Conservation (phyloP, 2,113 vertebrate genomes). For the Scartelaos histophorus region DNA sequence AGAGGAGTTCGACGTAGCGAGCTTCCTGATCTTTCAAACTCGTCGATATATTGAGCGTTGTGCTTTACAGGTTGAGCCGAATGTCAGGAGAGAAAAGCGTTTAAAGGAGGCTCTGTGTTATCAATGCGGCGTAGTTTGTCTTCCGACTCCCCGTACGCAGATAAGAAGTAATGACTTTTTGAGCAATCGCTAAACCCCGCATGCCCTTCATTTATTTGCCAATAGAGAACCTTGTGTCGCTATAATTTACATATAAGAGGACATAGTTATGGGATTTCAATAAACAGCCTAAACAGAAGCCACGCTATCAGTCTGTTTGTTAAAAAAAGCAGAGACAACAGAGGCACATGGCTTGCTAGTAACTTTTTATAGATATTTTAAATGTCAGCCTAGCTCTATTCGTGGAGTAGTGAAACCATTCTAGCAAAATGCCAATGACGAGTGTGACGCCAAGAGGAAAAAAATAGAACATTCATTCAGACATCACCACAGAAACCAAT, state of each 20-base stretch:
- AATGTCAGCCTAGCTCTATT: conserved; percentile 42
- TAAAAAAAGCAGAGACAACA: conserved; percentile 22
- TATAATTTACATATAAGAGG: conserved; percentile 31
- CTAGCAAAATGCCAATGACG: conserved; percentile 12
- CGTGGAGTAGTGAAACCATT: conserved; percentile 14
- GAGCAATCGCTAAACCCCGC: conserved; percentile 42
- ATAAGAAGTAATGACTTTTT: conserved; percentile 75
- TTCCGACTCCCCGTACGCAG: conserved; percentile 27
- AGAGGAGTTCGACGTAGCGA: conserved; percentile 19
- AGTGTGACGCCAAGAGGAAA: conserved; percentile 26
- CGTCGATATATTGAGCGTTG: conserved; percentile 22
- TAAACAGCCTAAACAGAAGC: conserved; percentile 39
- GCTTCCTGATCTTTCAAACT: conserved; percentile 27
- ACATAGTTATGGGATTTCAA: conserved; percentile 53
- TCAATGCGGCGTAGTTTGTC: conserved; percentile 31
- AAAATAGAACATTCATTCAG: conserved; percentile 22
- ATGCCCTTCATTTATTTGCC: conserved; percentile 52
- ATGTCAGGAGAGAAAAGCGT: conserved; percentile 32
- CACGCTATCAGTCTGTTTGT: conserved; percentile 14
- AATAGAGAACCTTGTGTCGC: conserved; percentile 30
- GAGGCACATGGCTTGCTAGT: conserved; percentile 11
- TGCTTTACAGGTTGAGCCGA: conserved; percentile 29
- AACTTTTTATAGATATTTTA: conserved; percentile 39
- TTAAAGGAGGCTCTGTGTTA: conserved; percentile 29
- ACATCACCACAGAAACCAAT: conserved; percentile 49